Evolutionary conservation across 1,140 invertebrate genomes (phyloP).

Genomic region (Danaus plexippus): DNA sequence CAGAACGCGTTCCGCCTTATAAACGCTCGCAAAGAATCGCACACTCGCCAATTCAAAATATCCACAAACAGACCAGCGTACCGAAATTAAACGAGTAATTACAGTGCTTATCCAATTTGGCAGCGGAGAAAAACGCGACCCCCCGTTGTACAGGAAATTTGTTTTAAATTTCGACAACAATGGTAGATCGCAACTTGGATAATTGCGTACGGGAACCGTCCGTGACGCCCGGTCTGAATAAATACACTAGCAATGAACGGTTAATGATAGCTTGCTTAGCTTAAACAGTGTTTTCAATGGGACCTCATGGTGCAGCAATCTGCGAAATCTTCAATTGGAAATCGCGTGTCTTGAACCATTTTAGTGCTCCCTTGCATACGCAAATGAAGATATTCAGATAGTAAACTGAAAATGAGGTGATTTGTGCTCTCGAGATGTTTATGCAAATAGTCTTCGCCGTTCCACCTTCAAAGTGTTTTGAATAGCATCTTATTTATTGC

Average conservation of each 20-base stretch:
- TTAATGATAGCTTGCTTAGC: slow-evolving; percentile 54
- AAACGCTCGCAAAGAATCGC: slow-evolving; percentile 35
- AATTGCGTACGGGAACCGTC: slow-evolving; percentile 57
- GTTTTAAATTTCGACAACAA: slow-evolving; percentile 71
- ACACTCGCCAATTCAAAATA: slow-evolving; percentile 40
- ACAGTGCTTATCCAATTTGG: slow-evolving; percentile 69
- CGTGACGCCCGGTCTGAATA: slow-evolving; percentile 46
- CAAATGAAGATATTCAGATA: slow-evolving; percentile 32
- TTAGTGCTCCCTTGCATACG: slow-evolving; percentile 22
- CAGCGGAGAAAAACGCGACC: slow-evolving; percentile 61
- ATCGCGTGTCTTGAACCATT: slow-evolving; percentile 25
- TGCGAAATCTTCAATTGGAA: slow-evolving; percentile 22
- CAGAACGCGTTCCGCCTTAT: slow-evolving; percentile 45
- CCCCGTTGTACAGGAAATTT: slow-evolving; percentile 64
- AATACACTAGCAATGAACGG: slow-evolving; percentile 48
- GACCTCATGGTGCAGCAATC: slow-evolving; percentile 27
- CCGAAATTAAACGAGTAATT: slow-evolving; percentile 63
- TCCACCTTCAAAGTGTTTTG: too few relatives aligned
- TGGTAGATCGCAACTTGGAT: slow-evolving; percentile 59
- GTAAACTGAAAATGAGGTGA: slow-evolving; percentile 14
- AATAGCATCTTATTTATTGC: too few relatives aligned
- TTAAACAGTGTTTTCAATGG: slow-evolving; percentile 43
- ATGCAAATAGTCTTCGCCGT: slow-evolving; percentile 11
- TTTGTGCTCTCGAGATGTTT: slow-evolving; percentile 12
- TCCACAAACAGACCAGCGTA: slow-evolving; percentile 42